A percentile compares a stretch with the other conserved stretches of the same genome.
Conservation (phyloP, 2,888 invertebrate species). For the Steinernema carpocapsae region DNA sequence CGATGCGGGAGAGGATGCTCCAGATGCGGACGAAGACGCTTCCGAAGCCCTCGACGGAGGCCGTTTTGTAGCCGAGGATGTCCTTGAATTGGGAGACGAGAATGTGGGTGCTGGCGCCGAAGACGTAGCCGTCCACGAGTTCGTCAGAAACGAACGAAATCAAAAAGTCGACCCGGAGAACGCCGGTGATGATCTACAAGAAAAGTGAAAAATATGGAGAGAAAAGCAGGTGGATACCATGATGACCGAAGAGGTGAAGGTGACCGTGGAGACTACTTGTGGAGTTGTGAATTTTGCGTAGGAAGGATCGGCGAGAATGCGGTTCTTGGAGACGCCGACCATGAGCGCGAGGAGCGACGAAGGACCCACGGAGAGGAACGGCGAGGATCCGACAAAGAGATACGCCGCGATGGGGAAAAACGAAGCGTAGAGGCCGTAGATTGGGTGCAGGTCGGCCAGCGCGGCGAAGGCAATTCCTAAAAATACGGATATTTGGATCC, state of each 20-base stretch:
- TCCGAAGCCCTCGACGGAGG: background rate
- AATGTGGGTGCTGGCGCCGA: slow-evolving; percentile 7
- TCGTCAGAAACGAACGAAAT: slow-evolving; percentile 19
- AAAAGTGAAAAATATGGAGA: background rate
- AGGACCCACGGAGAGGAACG: slow-evolving; percentile 26
- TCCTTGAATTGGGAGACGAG: slow-evolving; percentile 30
- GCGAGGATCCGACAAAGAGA: slow-evolving; percentile 79
- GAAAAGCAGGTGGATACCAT: too few species aligned
- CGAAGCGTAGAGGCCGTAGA: slow-evolving; percentile 79
- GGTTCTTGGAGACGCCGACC: slow-evolving; percentile 31
- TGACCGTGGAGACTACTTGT: slow-evolving; percentile 21
- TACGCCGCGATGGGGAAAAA: slow-evolving; percentile 88
- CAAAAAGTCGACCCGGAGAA: slow-evolving; percentile 13
- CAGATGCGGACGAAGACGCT: slow-evolving; percentile 18
- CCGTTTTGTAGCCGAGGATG: slow-evolving; percentile 16
- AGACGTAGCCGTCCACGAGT: slow-evolving; percentile 31
- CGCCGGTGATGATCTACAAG: slow-evolving; percentile 10
- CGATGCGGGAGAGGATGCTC: background rate
- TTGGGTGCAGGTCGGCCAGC: slow-evolving; percentile 71
- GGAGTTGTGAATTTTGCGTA: background rate
- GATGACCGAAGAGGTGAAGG: slow-evolving; percentile 13
- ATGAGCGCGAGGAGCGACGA: slow-evolving; percentile 17
- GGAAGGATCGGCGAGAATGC: slow-evolving; percentile 18
- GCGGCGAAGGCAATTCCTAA: slow-evolving; percentile 73
- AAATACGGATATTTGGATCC: too few species aligned